Evolutionary conservation across 2,888 invertebrate species (phyloP).

Genomic region (Scaeva pyrastri): DNA sequence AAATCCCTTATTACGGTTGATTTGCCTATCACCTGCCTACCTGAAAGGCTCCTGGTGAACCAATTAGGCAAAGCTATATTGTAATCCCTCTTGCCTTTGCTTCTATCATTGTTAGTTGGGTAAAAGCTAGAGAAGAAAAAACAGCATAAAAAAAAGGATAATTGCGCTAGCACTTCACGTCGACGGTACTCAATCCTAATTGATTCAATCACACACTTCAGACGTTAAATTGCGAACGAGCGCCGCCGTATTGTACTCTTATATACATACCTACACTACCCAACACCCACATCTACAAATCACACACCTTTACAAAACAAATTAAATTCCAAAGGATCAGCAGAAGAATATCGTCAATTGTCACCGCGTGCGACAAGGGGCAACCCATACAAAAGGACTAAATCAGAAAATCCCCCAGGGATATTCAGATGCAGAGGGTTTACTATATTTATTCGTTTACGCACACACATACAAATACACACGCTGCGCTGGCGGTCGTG

Average conservation of each 20-base stretch:
- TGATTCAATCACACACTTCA: slow-evolving; percentile 75
- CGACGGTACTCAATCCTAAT: slow-evolving; percentile 56
- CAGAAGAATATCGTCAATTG: slow-evolving; percentile 73
- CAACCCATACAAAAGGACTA: slow-evolving; percentile 47
- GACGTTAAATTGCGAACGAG: slow-evolving; percentile 54
- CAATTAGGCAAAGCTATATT: slow-evolving; percentile 59
- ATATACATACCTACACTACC: neutral
- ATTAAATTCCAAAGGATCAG: slow-evolving; percentile 73
- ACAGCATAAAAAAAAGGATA: slow-evolving; percentile 56
- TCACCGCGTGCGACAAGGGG: slow-evolving; percentile 42
- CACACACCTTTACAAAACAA: slow-evolving; percentile 43
- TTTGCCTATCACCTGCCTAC: slow-evolving; percentile 72
- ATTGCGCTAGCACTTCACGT: slow-evolving; percentile 65
- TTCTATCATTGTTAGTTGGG: neutral
- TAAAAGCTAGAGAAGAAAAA: slow-evolving; percentile 12
- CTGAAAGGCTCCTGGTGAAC: slow-evolving; percentile 67
- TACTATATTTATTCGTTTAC: slow-evolving; percentile 3
- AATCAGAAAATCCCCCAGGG: slow-evolving; percentile 52
- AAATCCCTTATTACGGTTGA: slow-evolving; percentile 73
- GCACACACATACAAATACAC: neutral
- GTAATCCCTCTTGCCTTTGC: slow-evolving; percentile 23
- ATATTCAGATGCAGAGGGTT: slow-evolving; percentile 26
- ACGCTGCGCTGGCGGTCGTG: too few species aligned
- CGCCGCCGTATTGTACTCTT: too few species aligned
- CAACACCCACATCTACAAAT: slow-evolving; percentile 3